phyloP scores from a whole-genome alignment of 2,797 vertebrate genomes.

The Leucoraja ocellata region DNA sequence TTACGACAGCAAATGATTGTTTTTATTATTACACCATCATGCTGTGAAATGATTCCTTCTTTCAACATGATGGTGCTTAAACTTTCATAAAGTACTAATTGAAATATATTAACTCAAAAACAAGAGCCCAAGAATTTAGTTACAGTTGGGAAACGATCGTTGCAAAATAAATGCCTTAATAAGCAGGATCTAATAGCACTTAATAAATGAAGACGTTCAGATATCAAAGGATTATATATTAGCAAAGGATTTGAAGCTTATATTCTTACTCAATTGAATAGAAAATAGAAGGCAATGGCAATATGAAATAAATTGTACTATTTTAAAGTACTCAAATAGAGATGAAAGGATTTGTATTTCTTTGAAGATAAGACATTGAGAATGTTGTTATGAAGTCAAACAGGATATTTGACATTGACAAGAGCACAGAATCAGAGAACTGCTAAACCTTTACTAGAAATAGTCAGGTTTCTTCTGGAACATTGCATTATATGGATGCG shows the following conservation, averaged over 20 bases:
- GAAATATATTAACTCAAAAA: not conserved
- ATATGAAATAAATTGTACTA: not conserved
- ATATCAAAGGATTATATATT: conserved; percentile 15
- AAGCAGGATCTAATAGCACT: not conserved
- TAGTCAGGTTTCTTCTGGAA: no score
- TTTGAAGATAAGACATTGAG: not conserved
- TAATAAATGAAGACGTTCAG: not conserved
- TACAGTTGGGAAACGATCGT: not conserved
- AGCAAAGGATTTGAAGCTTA: not conserved
- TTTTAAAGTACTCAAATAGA: not conserved
- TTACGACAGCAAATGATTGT: not conserved
- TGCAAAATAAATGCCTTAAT: not conserved
- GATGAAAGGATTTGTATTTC: not conserved
- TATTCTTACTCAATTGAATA: not conserved
- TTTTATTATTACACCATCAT: not conserved
- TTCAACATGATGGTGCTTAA: not conserved
- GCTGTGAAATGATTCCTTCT: not conserved
- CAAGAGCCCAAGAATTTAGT: not conserved
- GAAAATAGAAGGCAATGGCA: not conserved
- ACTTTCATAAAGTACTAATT: not conserved
- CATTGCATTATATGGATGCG: no score
- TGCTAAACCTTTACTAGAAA: no score
- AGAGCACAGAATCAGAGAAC: not conserved
- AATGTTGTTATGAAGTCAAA: not conserved
- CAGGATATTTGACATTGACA: not conserved